Evolutionary conservation across 1,140 invertebrate genomes (phyloP), one percentile per base, ranked within the genome.

Genomic region (Drosophila parvula): DNA sequence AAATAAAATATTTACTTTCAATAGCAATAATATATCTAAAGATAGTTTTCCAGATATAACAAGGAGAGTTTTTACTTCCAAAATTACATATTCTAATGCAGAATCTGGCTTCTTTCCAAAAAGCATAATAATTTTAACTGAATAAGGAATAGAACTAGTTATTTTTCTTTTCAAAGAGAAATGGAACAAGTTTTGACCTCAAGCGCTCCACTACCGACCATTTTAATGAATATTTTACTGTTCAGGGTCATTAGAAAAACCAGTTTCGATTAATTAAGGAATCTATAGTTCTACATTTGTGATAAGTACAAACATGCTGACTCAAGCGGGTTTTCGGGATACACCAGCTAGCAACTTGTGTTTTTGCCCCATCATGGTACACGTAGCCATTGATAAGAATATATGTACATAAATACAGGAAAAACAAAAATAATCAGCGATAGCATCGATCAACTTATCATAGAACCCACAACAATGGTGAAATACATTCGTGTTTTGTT

Each of bases 301-400:
- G 28, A 27, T 28, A 27, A 41, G 32, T 56, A 34, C 12, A 64
- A 30, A 36, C 30, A 64, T 55, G 38, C 61, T 56, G 50, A 47
- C 7, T 67, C 41, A 57, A 67, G 57, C 36, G 1, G 36, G 62
- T 57, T 67, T 68, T 9, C 2, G 51, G 30, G 32, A 40, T 74
- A 57, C 8, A 57, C 61, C 59, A 43, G 9, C 11, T 22, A 34
- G 3, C 5, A 5, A 36, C 5, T 34, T 34, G 10, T 34, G 32
- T 53, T 40, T 30, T 40, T 43, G 12, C 8, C 32, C 16, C 51
- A 48, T 64, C 59, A 40, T 50, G 18, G 7, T 5, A 16, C 71
- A 75, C 51, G 70, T 64, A 50, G 14, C 40, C 4, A 32, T 32
- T 75, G 73, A 74, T 75, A 74, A 74, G 38, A 28, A 41, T 38